Percentiles rank a stretch among this genome's conserved stretches.
Conservation (phyloP, 2,113 vertebrate genomes). For the Sclerurus mexicanus region DNA sequence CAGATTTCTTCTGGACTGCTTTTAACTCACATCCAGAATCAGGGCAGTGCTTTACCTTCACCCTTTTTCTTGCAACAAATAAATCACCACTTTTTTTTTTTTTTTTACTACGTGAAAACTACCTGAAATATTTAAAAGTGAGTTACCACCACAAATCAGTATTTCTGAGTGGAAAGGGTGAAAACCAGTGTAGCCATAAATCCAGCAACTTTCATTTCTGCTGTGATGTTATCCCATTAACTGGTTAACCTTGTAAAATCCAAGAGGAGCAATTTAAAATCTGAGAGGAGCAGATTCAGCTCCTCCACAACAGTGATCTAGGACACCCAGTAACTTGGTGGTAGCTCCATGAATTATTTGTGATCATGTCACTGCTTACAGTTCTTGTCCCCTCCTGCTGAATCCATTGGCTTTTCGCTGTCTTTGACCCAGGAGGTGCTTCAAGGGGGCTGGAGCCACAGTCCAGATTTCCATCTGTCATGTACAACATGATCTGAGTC, state of each 20-base stretch:
- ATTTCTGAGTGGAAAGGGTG: neutral
- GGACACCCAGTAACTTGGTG: neutral
- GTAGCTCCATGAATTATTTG: neutral
- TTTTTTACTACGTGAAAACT: neutral
- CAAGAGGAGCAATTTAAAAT: neutral
- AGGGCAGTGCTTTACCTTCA: neutral
- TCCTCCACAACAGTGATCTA: neutral
- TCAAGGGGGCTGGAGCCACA: slow-evolving; percentile 69
- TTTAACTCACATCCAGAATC: neutral
- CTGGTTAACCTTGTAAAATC: neutral
- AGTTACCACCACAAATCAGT: neutral
- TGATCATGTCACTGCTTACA: slow-evolving; percentile 8
- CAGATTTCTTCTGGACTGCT: neutral
- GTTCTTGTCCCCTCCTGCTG: neutral
- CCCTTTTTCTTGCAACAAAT: neutral
- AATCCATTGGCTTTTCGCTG: neutral
- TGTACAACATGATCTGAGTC: slow-evolving; percentile 84
- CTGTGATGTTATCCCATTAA: accelerated
- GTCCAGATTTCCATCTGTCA: slow-evolving; percentile 85
- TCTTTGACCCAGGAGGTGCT: slow-evolving; percentile 49
- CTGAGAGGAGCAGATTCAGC: neutral
- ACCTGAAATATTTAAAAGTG: neutral
- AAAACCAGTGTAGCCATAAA: neutral
- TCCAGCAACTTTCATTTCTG: neutral
- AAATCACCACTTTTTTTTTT: neutral